Base-by-base conservation (phyloP, 37 sponge, comb jelly and placozoan genomes). In the Spongia lamella region DNA sequence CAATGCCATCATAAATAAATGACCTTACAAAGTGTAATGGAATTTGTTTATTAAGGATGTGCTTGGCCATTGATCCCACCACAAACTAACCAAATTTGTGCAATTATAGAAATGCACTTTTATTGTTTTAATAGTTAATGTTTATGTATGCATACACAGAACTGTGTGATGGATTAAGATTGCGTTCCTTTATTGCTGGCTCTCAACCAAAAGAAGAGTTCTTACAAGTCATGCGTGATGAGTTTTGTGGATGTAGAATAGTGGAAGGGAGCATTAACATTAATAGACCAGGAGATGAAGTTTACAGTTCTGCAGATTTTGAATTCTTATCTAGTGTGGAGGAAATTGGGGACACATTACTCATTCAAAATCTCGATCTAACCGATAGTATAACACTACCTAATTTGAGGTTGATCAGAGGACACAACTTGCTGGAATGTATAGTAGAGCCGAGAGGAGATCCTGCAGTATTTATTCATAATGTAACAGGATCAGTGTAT, bases 171-270 rank as follows among this genome's bases (percentile, higher is more conserved):
- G 32, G 38, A 20, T 54, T 78, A 35, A 58, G 16, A 7, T 14
- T 19, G 0, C 84, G 89, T 27, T 0, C 0, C 19, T 68, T 61
- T 26, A 70, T 68, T 2, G 55, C n/a, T 20, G 47, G 47, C 9
- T 5, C 5, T 43, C 47, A 9, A 43, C 9, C 47, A 43, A 43
- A 43, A 9, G 47, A 43, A 43, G 63, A 66, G 20, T 36, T 73
- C 25, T 79, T 89, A 15, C 32, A 56, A 51, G 34, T 55, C n/a
- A 56, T 83, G 43, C 20, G 56, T 19, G 26, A 79, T 2, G 30
- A 30, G 27, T 89, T 79, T 63, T 89, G 89, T 75, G 89, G 89
- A 15, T 89, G 89, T 51, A 71, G 29, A 7, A 20, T 65, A n/a
- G 49, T 89, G 29, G 59, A 34, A 63, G 89, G 84, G 16, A 79